Conservation (phyloP, 2,113 vertebrate species). For the Platycercus adscitus region DNA sequence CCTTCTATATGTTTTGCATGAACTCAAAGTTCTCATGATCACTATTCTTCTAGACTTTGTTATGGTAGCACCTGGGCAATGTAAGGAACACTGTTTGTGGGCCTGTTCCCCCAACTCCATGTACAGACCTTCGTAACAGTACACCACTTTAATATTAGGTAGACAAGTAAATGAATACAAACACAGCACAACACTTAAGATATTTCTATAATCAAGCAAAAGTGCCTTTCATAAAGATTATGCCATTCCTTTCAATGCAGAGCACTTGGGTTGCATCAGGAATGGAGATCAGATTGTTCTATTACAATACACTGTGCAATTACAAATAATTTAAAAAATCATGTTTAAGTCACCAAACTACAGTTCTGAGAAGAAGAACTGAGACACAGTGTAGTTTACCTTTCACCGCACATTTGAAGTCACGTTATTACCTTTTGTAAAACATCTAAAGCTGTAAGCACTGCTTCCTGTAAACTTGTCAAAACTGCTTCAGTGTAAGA, state of each 20-base stretch:
- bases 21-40: not conserved
- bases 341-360: not conserved
- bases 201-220: not conserved
- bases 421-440: conserved; percentile 90
- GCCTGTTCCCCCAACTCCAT: not conserved
- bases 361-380: not conserved
- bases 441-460: conserved; percentile 94
- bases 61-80: not conserved
- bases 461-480: conserved; percentile 96
- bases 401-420: conserved; percentile 4
- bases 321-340: not conserved
- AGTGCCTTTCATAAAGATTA: not conserved
- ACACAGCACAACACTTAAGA: not conserved
- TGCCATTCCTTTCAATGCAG: not conserved
- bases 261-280: not conserved
- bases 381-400: not conserved
- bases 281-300: not conserved
- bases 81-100: not conserved
- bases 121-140: not conserved
- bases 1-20: not conserved
- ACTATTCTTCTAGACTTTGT: not conserved
- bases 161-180: not conserved
- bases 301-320: not conserved
- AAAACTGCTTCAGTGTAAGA: conserved; percentile 97
- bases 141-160: not conserved